Evolutionary conservation across 1,140 invertebrate species (phyloP).

Genomic region (Cydia splendana): DNA sequence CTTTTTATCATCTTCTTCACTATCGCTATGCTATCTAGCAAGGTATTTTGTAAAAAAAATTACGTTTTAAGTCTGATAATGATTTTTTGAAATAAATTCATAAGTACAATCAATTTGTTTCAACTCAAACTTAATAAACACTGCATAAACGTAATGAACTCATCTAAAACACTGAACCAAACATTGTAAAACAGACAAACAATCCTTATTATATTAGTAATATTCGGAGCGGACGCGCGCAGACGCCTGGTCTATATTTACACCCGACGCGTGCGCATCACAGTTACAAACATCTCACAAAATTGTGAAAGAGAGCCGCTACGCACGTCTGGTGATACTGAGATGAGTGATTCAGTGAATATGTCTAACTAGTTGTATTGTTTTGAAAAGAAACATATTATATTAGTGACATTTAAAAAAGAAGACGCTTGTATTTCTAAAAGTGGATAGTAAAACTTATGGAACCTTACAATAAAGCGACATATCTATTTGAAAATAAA

Average conservation of each 20-base stretch:
- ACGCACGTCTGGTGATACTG: conserved; percentile 41
- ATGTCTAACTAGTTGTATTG: neutral
- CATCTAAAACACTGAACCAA: conserved; percentile 2
- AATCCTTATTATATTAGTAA: conserved; percentile 29
- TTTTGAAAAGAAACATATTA: neutral
- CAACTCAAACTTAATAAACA: neutral
- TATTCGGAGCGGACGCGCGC: conserved; percentile 47
- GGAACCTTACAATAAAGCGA: no score
- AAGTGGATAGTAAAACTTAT: no score
- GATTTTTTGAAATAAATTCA: no score
- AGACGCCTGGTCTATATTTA: conserved; percentile 59
- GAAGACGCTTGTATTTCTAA: no score
- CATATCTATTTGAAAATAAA: no score
- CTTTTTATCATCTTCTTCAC: no score
- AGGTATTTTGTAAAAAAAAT: no score
- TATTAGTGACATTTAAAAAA: neutral
- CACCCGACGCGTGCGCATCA: conserved; percentile 44
- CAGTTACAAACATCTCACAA: conserved; percentile 57
- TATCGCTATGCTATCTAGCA: no score
- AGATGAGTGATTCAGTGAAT: conserved; percentile 28
- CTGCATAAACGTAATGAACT: neutral
- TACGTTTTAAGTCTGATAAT: no score
- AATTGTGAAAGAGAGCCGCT: conserved; percentile 40
- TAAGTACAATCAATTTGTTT: neutral
- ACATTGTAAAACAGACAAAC: conserved; percentile 27